These are phyloP conservation scores for Abscondita cerata DNA, from an alignment of 2,888 invertebrate species.

Conservation along the genomic window DNA sequence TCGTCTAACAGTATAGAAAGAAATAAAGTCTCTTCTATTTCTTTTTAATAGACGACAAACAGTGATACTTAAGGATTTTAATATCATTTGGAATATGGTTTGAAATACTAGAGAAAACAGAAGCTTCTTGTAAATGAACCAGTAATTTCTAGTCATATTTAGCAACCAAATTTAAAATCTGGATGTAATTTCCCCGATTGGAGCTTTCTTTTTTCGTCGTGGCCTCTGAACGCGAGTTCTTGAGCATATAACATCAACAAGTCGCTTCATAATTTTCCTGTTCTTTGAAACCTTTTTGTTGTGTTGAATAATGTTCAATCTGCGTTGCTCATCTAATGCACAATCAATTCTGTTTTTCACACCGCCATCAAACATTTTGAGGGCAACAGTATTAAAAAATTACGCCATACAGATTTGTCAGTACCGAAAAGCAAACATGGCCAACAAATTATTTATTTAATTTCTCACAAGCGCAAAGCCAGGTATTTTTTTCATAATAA, in stretches of 20 bases:
- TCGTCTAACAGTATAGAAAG: slow-evolving; percentile 22
- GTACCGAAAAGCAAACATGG: background rate
- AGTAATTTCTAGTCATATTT: slow-evolving; percentile 30
- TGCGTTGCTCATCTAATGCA: background rate
- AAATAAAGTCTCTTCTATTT: slow-evolving; percentile 29
- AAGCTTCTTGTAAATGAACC: slow-evolving; percentile 36
- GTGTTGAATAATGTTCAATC: slow-evolving; percentile 11
- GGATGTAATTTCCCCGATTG: slow-evolving; percentile 40
- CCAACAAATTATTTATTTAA: too few species aligned
- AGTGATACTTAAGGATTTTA: too few species aligned
- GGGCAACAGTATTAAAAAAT: too few species aligned
- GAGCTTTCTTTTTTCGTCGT: slow-evolving; percentile 37
- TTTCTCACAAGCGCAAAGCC: too few species aligned
- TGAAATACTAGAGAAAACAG: slow-evolving; percentile 39
- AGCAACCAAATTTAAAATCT: slow-evolving; percentile 27
- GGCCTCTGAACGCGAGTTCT: slow-evolving; percentile 29
- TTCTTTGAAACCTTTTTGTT: slow-evolving; percentile 37
- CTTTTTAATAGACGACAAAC: slow-evolving; percentile 27
- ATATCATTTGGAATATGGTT: slow-evolving; percentile 41
- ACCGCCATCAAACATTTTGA: background rate
- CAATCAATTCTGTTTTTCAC: background rate
- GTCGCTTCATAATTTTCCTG: slow-evolving; percentile 34
- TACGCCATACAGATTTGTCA: too few species aligned
- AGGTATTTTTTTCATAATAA: too few species aligned
- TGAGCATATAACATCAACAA: slow-evolving; percentile 27